Percentiles rank a stretch among this genome's conserved stretches.
Evolutionary conservation across 2,797 vertebrate genomes (phyloP).

Genomic region (Pteropus rufus): DNA sequence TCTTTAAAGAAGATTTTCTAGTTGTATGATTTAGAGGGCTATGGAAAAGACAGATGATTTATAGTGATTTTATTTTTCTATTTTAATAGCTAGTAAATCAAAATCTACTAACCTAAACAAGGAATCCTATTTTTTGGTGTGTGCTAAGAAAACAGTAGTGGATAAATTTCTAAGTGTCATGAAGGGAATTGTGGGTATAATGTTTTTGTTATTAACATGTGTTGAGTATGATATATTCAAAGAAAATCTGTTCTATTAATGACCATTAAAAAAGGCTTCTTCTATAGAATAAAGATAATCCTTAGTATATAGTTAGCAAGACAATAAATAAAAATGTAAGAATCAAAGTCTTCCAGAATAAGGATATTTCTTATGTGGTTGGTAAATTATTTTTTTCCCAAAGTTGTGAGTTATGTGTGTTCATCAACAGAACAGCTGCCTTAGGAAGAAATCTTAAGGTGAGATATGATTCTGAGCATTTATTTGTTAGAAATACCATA

Average conservation of each 20-base stretch:
- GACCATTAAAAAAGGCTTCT: constrained; percentile 58
- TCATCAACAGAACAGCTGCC: constrained; percentile 59
- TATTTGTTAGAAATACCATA: constrained; percentile 70
- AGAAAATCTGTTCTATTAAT: constrained; percentile 58
- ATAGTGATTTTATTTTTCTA: constrained; percentile 51
- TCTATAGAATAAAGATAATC: constrained; percentile 53
- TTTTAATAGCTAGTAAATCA: constrained; percentile 50
- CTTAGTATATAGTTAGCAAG: constrained; percentile 3
- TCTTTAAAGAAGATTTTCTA: constrained; percentile 49
- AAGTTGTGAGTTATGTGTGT: constrained; percentile 45
- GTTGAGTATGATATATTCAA: not conserved
- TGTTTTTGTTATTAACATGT: constrained; percentile 32
- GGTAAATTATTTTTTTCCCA: constrained; percentile 43
- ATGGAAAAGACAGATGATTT: constrained; percentile 38
- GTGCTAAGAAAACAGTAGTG: not conserved
- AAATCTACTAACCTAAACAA: constrained; percentile 45
- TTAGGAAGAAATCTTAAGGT: constrained; percentile 70
- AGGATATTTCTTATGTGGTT: constrained; percentile 43
- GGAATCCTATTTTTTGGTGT: constrained; percentile 37
- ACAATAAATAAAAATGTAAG: constrained; percentile 49
- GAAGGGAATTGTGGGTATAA: constrained; percentile 16
- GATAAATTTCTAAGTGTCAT: constrained; percentile 48
- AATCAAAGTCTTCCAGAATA: constrained; percentile 49
- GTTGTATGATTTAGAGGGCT: constrained; percentile 40
- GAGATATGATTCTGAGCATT: constrained; percentile 65